Evolutionary conservation across 2,797 vertebrate genomes (phyloP), one percentile per base, ranked within the genome.

Genomic region (Chelon auratus): DNA sequence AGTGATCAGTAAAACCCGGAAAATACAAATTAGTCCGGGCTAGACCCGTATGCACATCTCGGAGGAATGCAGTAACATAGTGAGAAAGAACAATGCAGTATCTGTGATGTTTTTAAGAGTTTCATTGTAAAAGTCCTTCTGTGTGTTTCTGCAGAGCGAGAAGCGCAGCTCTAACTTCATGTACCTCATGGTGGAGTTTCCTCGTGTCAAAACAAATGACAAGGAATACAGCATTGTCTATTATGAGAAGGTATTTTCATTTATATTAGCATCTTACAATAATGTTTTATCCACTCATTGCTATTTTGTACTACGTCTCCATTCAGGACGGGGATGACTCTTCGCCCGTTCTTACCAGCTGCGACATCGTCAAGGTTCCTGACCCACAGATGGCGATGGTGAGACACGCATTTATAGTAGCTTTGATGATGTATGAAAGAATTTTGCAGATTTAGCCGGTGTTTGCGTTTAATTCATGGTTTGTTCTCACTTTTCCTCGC

Each of bases 111-210:
- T 18, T 22, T 22, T 50, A 11, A 4, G 10, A 4, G 15, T 50
- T 12, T 10, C 3, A 13, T 13, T 50, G 0, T 22, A 17, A 1
- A 24, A 39, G 2, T 10, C 45, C 10, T 0, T 68, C 0, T 66
- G 12, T 60, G n/a, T 75, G 51, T 83, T 17, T 68, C 68, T 64
- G 30, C 89, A 99, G 98, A 98, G 96, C 77, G 98, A 99, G 82
- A 99, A 99, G 72, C 96, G 97, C 68, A 99, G 97, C 91, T 99
- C 98, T 57, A 99, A 99, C 93, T 99, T 99, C 88, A 99, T 99
- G 98, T 99, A 99, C 92, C 93, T 99, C 83, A 99, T 99, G 98
- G 96, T 99, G 91, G 98, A 99, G 87, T 99, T 99, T 85, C 97
- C 97, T 5, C 95, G 98, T 0, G 97, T 98, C 81, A 98, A 97